Base-by-base conservation (phyloP, 2,888 invertebrate species). In the Nymphalis c-album region DNA sequence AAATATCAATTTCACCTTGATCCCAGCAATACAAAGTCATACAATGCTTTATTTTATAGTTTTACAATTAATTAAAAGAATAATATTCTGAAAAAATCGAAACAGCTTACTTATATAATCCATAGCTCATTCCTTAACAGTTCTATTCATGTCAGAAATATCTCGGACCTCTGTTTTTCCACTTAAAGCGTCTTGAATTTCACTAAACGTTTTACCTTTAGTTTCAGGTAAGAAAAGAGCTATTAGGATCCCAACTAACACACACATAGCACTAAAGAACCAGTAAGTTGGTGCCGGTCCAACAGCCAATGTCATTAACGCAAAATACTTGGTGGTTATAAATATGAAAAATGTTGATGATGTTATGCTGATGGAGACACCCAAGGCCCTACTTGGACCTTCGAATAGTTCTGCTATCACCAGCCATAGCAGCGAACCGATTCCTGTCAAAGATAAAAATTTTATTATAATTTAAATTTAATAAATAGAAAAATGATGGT, bases 151-250 rank as follows among this genome's bases (percentile, higher is more conserved):
- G 6, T 13, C 13, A 13, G 10, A 13, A 13, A 2, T 40, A 40
- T 10, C 2, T 7, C 10, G 0, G 13, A 13, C 2, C 5, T 63
- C 59, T 7, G 40, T 68, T 18, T 35, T 48, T 13, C 70, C 75
- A 18, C 82, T 78, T 51, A 87, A 76, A 45, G 75, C 74, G 20
- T 63, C 65, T 67, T 90, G 89, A 16, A 90, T 90, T 63, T 90
- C 88, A 0, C 74, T 73, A 57, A 90, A 84, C 2, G 80, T 80
- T 51, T 85, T 89, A 0, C 88, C 88, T 57, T 88, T 90, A 2
- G 90, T 90, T 64, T 90, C 90, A 0, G 90, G 90, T 5, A 90
- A 68, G 60, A 77, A 79, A n/a, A 82, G 74, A 18, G 77, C 57
- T 2, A 87, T 74, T 31, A 84, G 79, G 4, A 76, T 6, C 46